These are phyloP conservation scores for Mastomys natalensis DNA, from an alignment of 2,113 vertebrate genomes.

Conservation along the genomic window DNA sequence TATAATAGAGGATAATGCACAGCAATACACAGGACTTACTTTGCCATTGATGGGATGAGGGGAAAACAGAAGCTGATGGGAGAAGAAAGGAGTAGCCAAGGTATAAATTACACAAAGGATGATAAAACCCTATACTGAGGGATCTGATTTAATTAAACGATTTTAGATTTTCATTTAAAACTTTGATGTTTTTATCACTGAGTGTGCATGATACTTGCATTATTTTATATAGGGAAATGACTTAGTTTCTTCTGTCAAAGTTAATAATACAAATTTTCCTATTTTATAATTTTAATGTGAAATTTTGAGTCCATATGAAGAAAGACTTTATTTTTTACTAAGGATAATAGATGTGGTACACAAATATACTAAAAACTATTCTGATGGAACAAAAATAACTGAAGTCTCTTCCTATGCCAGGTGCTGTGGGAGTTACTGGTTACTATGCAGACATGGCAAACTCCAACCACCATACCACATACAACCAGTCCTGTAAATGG, in stretches of 20 bases:
- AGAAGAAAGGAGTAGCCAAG: not conserved
- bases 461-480: too few relatives aligned
- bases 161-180: not conserved
- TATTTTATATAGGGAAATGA: not conserved
- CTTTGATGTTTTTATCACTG: not conserved
- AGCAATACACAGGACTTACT: not conserved
- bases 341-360: not conserved
- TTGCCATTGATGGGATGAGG: not conserved
- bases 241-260: not conserved
- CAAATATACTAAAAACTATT: not conserved
- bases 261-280: not conserved
- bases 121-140: not conserved
- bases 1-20: not conserved
- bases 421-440: too few relatives aligned
- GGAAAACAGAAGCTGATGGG: not conserved
- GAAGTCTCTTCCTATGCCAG: not conserved
- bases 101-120: not conserved
- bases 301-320: not conserved
- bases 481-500: too few relatives aligned
- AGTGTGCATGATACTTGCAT: too few relatives aligned
- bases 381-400: not conserved
- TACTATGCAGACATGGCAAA: too few relatives aligned
- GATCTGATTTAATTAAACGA: not conserved
- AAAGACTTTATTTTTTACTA: not conserved
- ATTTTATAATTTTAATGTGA: not conserved